A percentile compares a stretch with the other conserved stretches of the same genome.
phyloP scores from a whole-genome alignment of 2,888 invertebrate species.

The Sarcophaga rosellei region DNA sequence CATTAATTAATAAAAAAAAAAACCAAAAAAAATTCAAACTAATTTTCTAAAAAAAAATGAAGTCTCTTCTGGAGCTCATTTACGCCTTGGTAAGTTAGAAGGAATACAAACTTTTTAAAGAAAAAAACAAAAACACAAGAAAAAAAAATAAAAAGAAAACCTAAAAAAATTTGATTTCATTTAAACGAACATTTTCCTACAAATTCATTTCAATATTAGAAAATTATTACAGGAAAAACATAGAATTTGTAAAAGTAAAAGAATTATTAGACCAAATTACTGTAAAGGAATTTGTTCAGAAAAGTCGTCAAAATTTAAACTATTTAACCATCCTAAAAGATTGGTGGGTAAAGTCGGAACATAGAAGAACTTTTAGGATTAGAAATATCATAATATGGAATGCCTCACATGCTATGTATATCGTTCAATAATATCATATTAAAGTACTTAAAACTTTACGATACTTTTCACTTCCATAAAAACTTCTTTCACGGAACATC shows the following conservation, averaged over 20 bases:
- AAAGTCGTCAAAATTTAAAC: too few species aligned
- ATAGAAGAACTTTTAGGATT: too few species aligned
- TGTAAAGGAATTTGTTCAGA: too few species aligned
- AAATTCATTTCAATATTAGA: constrained; percentile 47
- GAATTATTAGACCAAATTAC: too few species aligned
- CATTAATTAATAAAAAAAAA: constrained; percentile 69
- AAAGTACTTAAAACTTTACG: too few species aligned
- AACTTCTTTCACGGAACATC: too few species aligned
- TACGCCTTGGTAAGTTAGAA: constrained; percentile 96
- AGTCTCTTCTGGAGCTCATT: constrained; percentile 99
- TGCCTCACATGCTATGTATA: too few species aligned
- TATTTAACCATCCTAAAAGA: too few species aligned
- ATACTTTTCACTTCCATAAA: too few species aligned
- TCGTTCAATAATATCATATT: too few species aligned
- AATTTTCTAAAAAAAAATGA: constrained; percentile 80
- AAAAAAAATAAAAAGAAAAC: constrained; percentile 1
- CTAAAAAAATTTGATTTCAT: constrained; percentile 8
- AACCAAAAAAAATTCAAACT: constrained; percentile 63
- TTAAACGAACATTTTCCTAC: constrained; percentile 23
- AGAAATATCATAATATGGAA: too few species aligned
- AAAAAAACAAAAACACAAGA: constrained; percentile 37
- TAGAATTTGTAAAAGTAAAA: constrained; percentile 5
- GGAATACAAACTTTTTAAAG: constrained; percentile 60
- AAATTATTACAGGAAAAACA: constrained; percentile 38
- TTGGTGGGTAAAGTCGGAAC: too few species aligned